These are phyloP conservation scores for Volucella inanis DNA, from an alignment of 2,888 invertebrate species.

Conservation along the genomic window DNA sequence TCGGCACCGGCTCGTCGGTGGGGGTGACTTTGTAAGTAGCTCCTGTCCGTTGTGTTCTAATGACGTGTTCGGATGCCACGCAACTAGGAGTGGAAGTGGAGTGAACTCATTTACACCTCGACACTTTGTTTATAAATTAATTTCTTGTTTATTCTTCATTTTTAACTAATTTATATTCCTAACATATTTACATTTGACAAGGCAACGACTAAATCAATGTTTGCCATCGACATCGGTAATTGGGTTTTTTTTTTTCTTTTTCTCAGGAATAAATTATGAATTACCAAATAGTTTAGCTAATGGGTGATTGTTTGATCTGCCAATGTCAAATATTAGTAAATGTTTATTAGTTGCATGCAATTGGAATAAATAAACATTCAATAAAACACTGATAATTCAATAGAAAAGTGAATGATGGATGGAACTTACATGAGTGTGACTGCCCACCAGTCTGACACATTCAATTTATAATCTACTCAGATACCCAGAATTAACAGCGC, in stretches of 20 bases:
- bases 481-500: no score
- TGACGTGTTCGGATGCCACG: constrained; percentile 45
- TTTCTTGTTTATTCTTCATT: background rate
- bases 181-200: constrained; percentile 18
- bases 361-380: no score
- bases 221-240: constrained; percentile 17
- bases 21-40: constrained; percentile 22
- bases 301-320: background rate
- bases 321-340: no score
- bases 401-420: no score
- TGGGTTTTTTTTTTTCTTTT: background rate
- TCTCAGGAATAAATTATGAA: background rate
- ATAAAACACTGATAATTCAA: no score
- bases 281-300: background rate
- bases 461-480: no score
- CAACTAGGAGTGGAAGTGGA: constrained; percentile 71
- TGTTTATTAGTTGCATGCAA: no score
- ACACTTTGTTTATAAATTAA: constrained; percentile 49
- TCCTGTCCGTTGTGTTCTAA: background rate
- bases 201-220: constrained; percentile 9
- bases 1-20: constrained; percentile 2
- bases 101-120: constrained; percentile 65
- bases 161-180: background rate
- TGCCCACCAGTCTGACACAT: no score
- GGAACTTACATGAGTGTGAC: no score